phyloP scores from a whole-genome alignment of 2,113 vertebrate genomes.

The Crotophaga sulcirostris region DNA sequence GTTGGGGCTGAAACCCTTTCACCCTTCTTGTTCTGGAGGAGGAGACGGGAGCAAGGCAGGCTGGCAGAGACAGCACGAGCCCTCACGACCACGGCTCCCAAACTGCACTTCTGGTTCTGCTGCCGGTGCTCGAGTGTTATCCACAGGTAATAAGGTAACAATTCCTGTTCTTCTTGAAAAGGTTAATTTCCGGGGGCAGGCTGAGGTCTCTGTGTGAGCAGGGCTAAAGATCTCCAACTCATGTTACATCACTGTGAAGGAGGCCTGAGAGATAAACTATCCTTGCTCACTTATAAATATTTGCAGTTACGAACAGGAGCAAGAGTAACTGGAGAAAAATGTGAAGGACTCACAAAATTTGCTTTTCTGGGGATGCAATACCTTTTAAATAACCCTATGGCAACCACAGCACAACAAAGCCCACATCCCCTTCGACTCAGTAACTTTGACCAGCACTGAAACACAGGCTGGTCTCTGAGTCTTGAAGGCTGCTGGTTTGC shows the following conservation, averaged over 20 bases:
- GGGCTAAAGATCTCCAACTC: background rate
- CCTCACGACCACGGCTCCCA: background rate
- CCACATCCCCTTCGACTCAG: background rate
- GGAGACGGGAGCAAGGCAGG: background rate
- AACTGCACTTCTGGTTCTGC: background rate
- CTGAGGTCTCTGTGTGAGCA: background rate
- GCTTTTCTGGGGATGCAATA: background rate
- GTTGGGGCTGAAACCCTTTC: background rate
- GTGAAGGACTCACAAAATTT: background rate
- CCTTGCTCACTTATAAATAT: conserved; percentile 26
- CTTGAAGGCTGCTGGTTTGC: background rate
- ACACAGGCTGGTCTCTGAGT: background rate
- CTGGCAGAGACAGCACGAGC: background rate
- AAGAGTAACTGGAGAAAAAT: conserved; percentile 22
- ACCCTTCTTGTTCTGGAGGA: background rate
- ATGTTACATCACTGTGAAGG: background rate
- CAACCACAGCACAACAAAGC: background rate
- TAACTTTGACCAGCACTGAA: background rate
- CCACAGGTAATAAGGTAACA: background rate
- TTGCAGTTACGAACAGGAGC: conserved; percentile 11
- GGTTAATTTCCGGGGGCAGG: background rate
- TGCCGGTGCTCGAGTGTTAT: background rate
- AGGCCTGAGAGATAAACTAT: conserved; percentile 38
- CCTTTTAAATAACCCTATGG: background rate
- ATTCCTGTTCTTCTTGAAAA: background rate